Percentiles rank a stretch among this genome's conserved stretches.
These are phyloP conservation scores for Chloroceryle inda DNA, from an alignment of 2,797 vertebrate genomes.

Conservation along the genomic window DNA sequence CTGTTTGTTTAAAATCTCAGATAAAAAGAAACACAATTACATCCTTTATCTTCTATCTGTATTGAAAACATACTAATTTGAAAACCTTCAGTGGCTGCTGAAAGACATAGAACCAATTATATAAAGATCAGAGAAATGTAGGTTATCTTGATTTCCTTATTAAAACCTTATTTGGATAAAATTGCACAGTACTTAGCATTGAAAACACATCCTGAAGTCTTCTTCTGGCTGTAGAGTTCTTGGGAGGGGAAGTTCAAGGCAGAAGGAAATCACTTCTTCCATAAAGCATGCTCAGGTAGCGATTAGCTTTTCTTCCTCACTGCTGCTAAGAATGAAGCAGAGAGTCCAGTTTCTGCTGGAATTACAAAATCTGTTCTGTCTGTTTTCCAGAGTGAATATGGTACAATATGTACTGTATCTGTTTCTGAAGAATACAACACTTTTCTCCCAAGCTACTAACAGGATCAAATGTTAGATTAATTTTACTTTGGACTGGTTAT, in stretches of 20 bases:
- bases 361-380: background rate
- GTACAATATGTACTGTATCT: conserved; percentile 8
- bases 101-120: background rate
- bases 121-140: background rate
- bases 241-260: background rate
- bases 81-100: background rate
- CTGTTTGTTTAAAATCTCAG: conserved; percentile 14
- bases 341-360: background rate
- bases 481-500: background rate
- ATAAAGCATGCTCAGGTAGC: background rate
- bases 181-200: background rate
- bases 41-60: background rate
- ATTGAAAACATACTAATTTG: background rate
- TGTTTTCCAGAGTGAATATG: background rate
- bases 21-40: background rate
- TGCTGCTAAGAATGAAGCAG: background rate
- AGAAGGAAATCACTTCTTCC: background rate
- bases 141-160: background rate
- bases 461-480: conserved; percentile 78
- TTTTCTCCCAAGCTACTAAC: conserved; percentile 74
- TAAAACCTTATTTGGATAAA: background rate
- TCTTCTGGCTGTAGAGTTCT: background rate
- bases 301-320: background rate
- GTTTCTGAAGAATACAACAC: conserved; percentile 80
- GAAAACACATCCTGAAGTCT: background rate